Percentiles rank a stretch among this genome's conserved stretches.
phyloP scores from a whole-genome alignment of 2,797 vertebrate genomes.

The Acipenser oxyrinchus region DNA sequence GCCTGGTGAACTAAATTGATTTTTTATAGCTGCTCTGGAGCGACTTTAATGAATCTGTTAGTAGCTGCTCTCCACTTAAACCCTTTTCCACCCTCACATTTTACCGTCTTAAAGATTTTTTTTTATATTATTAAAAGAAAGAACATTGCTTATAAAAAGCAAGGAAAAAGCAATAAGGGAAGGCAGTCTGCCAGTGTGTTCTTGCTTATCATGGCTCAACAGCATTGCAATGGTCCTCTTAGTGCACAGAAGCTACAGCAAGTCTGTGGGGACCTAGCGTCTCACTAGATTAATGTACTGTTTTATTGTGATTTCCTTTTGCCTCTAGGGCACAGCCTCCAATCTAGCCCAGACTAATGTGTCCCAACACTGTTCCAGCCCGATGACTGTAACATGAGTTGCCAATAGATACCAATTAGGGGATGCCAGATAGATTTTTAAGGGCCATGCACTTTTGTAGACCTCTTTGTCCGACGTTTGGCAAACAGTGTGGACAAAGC shows the following conservation, averaged over 20 bases:
- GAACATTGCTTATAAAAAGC: not conserved
- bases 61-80: constrained; percentile 57
- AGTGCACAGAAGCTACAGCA: not conserved
- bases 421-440: not conserved
- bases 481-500: too few relatives aligned
- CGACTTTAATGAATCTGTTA: constrained; percentile 70
- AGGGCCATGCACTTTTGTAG: not conserved
- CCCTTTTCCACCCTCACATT: constrained; percentile 25
- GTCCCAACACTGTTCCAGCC: constrained; percentile 1
- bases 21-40: constrained; percentile 69
- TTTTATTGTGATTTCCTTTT: not conserved
- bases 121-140: not conserved
- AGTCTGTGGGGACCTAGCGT: not conserved
- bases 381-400: not conserved
- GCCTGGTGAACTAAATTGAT: constrained; percentile 70
- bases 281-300: constrained; percentile 4
- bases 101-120: constrained; percentile 7
- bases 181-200: not conserved
- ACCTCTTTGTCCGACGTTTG: not conserved
- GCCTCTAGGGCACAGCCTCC: not conserved
- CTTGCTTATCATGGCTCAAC: not conserved
- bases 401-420: constrained; percentile 2
- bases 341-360: constrained; percentile 4
- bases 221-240: not conserved
- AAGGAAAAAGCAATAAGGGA: not conserved